Base-by-base conservation (phyloP, 2,888 invertebrate genomes). In the Papilio demoleus region DNA sequence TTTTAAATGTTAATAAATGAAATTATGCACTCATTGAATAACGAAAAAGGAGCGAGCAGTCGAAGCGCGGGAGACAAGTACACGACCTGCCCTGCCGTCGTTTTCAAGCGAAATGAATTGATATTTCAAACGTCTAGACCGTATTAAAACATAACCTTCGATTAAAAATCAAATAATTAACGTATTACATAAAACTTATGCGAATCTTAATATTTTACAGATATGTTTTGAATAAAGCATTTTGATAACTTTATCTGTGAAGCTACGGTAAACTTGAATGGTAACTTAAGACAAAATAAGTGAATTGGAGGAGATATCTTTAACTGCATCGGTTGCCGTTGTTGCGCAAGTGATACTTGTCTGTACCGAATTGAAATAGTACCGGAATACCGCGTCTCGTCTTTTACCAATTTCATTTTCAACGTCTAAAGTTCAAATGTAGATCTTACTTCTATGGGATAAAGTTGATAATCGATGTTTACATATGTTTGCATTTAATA, bases 291-390 rank as follows among this genome's bases (percentile, higher is more conserved):
- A 17, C 34, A 45, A 45, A 65, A 58, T 56, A 58, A 59, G 31
- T 58, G 27, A 65, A 40, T 42, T 59, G 19, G 31, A 24, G 59
- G 17, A 47, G 24, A 22, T 56, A 38, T 56, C 34, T 63, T 24
- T 40, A 67, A 60, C 12, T 67, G 66, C 60, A 67, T 50, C 36
- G 47, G 38, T 19, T 61, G 60, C 38, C 61, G 24, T 61, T 66
- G 38, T 80, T 77, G 73, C 73, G 70, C 79, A 82, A 85, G 82
- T 83, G 81, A 85, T 86, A 82, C 81, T 83, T 80, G 81, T 81
- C 79, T 82, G 79, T 22, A 63, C 76, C 77, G 82, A 83, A 85
- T 85, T 80, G 80, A 81, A 85, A 85, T 84, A 81, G 79, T 85
- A 58, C 45, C 36, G 78, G 77, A 75, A 81, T 77, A 79, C 74